A percentile compares a stretch with the other conserved stretches of the same genome.
Conservation (phyloP, 2,888 invertebrate species). For the Nomada flava region DNA sequence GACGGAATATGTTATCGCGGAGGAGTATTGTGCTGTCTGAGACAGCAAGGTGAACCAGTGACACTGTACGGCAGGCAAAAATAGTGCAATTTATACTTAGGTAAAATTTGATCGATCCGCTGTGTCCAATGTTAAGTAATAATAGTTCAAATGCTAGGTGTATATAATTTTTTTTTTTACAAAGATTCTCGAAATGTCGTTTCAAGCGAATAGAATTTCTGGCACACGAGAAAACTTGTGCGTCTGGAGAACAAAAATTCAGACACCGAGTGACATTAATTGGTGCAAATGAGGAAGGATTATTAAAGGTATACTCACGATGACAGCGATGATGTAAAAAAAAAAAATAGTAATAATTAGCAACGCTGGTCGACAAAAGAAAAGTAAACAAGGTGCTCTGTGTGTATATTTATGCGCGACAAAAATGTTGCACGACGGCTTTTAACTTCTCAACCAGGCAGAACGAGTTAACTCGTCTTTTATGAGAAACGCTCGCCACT, state of each 20-base stretch:
- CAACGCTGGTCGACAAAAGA: conserved; percentile 19
- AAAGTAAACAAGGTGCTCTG: conserved; percentile 33
- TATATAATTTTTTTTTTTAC: not conserved
- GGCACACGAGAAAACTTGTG: no score
- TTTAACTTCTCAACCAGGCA: conserved; percentile 42
- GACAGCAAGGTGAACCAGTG: not conserved
- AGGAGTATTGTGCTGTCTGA: not conserved
- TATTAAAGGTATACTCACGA: conserved; percentile 25
- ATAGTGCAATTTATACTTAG: not conserved
- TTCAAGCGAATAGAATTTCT: not conserved
- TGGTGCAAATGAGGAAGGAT: conserved; percentile 1
- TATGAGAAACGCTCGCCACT: conserved; percentile 46
- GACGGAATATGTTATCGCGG: not conserved
- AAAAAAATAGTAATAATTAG: conserved; percentile 28
- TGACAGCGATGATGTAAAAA: not conserved
- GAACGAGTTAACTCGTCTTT: conserved; percentile 46
- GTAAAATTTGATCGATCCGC: not conserved
- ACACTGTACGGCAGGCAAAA: no score
- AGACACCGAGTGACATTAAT: conserved; percentile 5
- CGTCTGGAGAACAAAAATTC: not conserved
- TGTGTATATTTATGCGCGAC: conserved; percentile 33
- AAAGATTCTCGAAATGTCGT: no score
- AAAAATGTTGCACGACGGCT: conserved; percentile 56
- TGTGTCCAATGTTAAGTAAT: not conserved
- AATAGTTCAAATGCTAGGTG: not conserved